Base-by-base conservation (phyloP, 2,113 vertebrate genomes). In the Aramus guarauna region DNA sequence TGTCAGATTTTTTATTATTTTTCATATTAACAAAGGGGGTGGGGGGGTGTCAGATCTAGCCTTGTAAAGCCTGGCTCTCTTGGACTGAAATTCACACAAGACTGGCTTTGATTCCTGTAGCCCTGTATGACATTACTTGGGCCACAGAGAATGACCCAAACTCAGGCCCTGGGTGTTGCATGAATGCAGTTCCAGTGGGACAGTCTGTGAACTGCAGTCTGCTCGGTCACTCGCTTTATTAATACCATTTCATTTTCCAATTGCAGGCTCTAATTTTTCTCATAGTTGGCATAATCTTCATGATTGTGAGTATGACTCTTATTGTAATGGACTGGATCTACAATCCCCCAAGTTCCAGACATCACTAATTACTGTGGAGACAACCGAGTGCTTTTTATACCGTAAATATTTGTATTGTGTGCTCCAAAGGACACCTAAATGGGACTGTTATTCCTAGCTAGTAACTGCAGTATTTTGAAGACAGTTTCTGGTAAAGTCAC, bases 241-340 rank as follows among this genome's bases (percentile, higher is more conserved):
- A 94, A 97, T 74, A 45, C 30, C 29, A 20, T 73, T 59, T 91
- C 91, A 26, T 96, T 85, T 95, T 66, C 90, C 59, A 63, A 91
- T 97, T 95, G 7, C 98, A 99, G 99, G 99, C 99, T 59, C 30
- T 98, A 58, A 66, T 99, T 96, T 99, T 99, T 95, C 98, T 99
- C 36, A 95, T 99, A 73, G 93, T 98, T 88, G 99, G 99, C 62
- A 78, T 99, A 63, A 95, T 99, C 97, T 99, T 99, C 96, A 99
- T 99, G 99, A 96, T 99, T 56, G 98, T 98, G 97, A 99, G 99
- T 97, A 98, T 99, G 98, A 97, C 98, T 9, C 99, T 99, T 94
- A 99, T 99, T 95, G 97, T 98, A 85, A 96, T 98, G 39, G 99
- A 99, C 98, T 99, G 99, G 99, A 98, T 99, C 97, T 99, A 99